Conservation (phyloP, 2,888 invertebrate genomes). For the Digitonthophagus gazella region DNA sequence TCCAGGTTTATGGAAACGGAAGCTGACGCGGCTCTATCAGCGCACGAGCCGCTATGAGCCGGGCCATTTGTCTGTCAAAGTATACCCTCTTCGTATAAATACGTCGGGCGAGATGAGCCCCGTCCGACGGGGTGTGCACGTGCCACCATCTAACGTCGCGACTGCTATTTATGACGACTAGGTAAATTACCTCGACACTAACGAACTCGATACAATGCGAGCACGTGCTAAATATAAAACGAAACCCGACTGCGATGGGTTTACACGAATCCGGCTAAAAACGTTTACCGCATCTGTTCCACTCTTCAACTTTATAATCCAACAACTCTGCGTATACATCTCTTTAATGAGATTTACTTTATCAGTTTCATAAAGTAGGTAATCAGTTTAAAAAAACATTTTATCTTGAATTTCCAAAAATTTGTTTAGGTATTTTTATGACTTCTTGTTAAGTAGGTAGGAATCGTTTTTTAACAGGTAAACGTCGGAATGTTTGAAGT, state of each 20-base stretch:
- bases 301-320: slow-evolving; percentile 1
- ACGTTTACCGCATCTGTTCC: slow-evolving; percentile 9
- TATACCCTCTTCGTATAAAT: slow-evolving; percentile 43
- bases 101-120: slow-evolving; percentile 45
- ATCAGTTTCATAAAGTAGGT: too few species aligned
- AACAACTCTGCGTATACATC: too few species aligned
- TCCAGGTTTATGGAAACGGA: slow-evolving; percentile 53
- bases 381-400: too few species aligned
- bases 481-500: too few species aligned
- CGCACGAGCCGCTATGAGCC: slow-evolving; percentile 44
- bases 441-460: too few species aligned
- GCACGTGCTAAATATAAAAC: slow-evolving; percentile 37
- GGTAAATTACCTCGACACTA: slow-evolving; percentile 52
- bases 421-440: too few species aligned
- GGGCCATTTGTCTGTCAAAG: slow-evolving; percentile 50
- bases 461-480: too few species aligned
- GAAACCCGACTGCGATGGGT: background rate
- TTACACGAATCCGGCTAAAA: slow-evolving; percentile 14
- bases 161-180: slow-evolving; percentile 49
- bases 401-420: too few species aligned
- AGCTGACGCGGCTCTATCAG: slow-evolving; percentile 34
- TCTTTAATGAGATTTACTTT: too few species aligned
- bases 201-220: slow-evolving; percentile 44
- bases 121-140: slow-evolving; percentile 30
- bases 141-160: slow-evolving; percentile 22